These are phyloP conservation scores for Melanostigma gelatinosum DNA, from an alignment of 2,113 vertebrate species.

Conservation along the genomic window DNA sequence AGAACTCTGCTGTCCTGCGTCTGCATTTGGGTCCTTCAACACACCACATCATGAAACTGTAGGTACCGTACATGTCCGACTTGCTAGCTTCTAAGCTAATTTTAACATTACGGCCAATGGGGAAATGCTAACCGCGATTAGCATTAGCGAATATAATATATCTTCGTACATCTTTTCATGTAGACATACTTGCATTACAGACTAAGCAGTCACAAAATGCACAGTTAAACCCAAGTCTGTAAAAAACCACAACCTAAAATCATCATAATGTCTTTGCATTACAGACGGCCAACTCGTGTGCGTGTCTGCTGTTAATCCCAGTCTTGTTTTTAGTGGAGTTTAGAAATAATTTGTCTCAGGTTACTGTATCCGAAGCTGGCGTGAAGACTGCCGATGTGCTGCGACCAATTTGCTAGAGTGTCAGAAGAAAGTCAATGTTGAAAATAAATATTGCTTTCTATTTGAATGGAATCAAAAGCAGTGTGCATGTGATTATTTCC, in stretches of 20 bases:
- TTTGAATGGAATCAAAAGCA: conserved; percentile 5
- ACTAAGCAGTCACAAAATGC: not conserved
- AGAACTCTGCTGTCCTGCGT: too few relatives aligned
- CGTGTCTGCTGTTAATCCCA: not conserved
- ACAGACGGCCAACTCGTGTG: not conserved
- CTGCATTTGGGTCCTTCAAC: too few relatives aligned
- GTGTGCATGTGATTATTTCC: conserved; percentile 2
- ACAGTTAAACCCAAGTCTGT: not conserved
- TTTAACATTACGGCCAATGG: too few relatives aligned
- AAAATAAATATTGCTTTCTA: conserved; percentile 15
- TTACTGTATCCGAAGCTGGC: not conserved
- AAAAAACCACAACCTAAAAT: not conserved
- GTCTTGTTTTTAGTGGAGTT: not conserved
- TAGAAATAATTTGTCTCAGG: conserved; percentile 4
- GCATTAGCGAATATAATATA: too few relatives aligned
- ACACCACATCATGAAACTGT: too few relatives aligned
- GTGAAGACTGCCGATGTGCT: not conserved
- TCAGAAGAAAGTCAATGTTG: conserved; percentile 5
- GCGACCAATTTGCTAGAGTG: not conserved
- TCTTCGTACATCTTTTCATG: too few relatives aligned
- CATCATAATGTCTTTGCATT: not conserved
- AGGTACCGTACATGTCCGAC: too few relatives aligned
- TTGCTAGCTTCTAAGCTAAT: too few relatives aligned
- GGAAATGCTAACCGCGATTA: too few relatives aligned
- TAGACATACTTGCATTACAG: too few relatives aligned